A percentile compares a stretch with the other conserved stretches of the same genome.
Evolutionary conservation across 2,888 invertebrate species (phyloP).

Genomic region (Augiades crinisus): DNA sequence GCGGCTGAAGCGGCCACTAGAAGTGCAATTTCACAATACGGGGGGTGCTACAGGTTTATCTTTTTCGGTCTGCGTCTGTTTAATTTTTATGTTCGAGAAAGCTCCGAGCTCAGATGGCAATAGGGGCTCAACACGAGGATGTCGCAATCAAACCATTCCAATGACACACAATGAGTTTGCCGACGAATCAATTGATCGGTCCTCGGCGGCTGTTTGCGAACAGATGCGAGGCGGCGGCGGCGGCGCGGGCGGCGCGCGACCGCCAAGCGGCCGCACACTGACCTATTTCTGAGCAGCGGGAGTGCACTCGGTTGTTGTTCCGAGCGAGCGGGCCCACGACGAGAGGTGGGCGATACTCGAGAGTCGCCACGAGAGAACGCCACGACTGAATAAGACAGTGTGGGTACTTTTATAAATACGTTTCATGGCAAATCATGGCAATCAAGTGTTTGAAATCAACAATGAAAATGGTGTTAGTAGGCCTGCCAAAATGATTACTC

Average conservation of each 20-base stretch:
- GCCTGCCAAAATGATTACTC: too few relatives aligned
- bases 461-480: too few relatives aligned
- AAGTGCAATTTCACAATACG: too few relatives aligned
- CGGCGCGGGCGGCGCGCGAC: background rate
- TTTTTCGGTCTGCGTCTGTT: too few relatives aligned
- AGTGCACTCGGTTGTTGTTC: slow-evolving; percentile 5
- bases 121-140: background rate
- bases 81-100: background rate
- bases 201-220: background rate
- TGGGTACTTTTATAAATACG: too few relatives aligned
- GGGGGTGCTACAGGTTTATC: too few relatives aligned
- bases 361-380: too few relatives aligned
- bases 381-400: too few relatives aligned
- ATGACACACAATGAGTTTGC: slow-evolving; percentile 3
- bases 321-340: too few relatives aligned
- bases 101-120: background rate
- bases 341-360: background rate
- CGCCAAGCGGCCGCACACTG: slow-evolving; percentile 10
- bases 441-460: too few relatives aligned
- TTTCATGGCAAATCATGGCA: too few relatives aligned
- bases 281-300: slow-evolving; percentile 7
- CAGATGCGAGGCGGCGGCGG: background rate
- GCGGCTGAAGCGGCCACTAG: background rate
- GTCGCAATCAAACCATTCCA: background rate
- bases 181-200: slow-evolving; percentile 2